phyloP scores from a whole-genome alignment of 1,140 invertebrate species.

The Drusus annulatus region DNA sequence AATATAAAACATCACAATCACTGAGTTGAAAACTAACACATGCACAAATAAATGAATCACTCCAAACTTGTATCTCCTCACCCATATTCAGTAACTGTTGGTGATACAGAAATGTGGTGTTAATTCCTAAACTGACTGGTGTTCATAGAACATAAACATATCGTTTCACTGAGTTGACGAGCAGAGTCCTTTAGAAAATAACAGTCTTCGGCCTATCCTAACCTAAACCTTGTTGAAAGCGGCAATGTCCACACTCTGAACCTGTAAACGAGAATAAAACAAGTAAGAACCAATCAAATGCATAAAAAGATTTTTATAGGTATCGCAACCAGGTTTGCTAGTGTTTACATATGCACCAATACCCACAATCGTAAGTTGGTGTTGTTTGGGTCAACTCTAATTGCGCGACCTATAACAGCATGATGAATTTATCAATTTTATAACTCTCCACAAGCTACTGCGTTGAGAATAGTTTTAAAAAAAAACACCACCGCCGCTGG shows the following conservation, averaged over 20 bases:
- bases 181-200: neutral
- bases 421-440: too few relatives aligned
- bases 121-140: slow-evolving; percentile 5
- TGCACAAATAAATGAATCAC: too few relatives aligned
- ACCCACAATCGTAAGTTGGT: too few relatives aligned
- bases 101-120: neutral
- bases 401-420: too few relatives aligned
- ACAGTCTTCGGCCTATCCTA: slow-evolving; percentile 26
- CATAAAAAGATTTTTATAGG: too few relatives aligned
- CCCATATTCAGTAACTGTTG: neutral
- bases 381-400: too few relatives aligned
- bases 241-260: slow-evolving; percentile 88
- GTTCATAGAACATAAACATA: slow-evolving; percentile 40
- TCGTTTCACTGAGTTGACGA: neutral
- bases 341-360: too few relatives aligned
- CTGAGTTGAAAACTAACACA: neutral
- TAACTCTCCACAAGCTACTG: too few relatives aligned
- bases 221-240: slow-evolving; percentile 88
- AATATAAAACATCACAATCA: slow-evolving; percentile 24
- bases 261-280: slow-evolving; percentile 62
- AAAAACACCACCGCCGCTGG: too few relatives aligned
- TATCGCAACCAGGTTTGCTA: too few relatives aligned
- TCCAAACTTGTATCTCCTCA: neutral
- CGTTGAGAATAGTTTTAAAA: too few relatives aligned
- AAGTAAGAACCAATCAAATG: too few relatives aligned